Evolutionary conservation across 2,888 invertebrate species (phyloP).

Genomic region (Luperina testacea): DNA sequence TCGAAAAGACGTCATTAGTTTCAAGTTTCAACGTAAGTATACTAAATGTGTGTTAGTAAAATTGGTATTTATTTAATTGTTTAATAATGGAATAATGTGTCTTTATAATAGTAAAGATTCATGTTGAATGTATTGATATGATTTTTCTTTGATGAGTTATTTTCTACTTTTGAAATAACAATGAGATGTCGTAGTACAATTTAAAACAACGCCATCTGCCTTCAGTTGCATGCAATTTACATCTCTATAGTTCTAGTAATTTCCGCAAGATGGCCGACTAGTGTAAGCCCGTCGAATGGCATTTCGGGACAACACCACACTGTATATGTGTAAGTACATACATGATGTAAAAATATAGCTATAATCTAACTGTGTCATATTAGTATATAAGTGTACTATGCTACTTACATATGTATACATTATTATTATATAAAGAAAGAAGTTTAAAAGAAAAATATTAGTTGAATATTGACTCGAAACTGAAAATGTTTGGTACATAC

Average conservation of each 20-base stretch:
- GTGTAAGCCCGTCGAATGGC: conserved; percentile 63
- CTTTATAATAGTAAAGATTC: conserved; percentile 47
- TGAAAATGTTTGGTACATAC: conserved; percentile 71
- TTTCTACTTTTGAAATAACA: not conserved
- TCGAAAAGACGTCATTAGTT: conserved; percentile 9
- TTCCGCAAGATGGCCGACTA: conserved; percentile 50
- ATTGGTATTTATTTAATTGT: conserved; percentile 50
- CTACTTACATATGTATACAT: conserved; percentile 88
- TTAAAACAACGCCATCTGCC: conserved; percentile 50
- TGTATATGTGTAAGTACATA: conserved; percentile 89
- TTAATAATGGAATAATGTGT: conserved; percentile 35
- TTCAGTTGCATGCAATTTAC: conserved; percentile 12
- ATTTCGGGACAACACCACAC: conserved; percentile 76
- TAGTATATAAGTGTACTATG: conserved; percentile 88
- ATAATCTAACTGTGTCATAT: conserved; percentile 90
- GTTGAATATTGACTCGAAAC: conserved; percentile 83
- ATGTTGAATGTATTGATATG: conserved; percentile 36
- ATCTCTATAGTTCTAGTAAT: conserved; percentile 35
- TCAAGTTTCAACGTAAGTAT: conserved; percentile 16
- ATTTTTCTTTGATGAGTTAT: conserved; percentile 13
- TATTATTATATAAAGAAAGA: conserved; percentile 85
- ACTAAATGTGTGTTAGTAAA: conserved; percentile 37
- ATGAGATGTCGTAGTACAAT: conserved; percentile 3
- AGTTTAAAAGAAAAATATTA: conserved; percentile 86
- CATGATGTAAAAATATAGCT: conserved; percentile 87